These are phyloP conservation scores for Eulithis prunata DNA, from an alignment of 2,888 invertebrate genomes.

Conservation along the genomic window DNA sequence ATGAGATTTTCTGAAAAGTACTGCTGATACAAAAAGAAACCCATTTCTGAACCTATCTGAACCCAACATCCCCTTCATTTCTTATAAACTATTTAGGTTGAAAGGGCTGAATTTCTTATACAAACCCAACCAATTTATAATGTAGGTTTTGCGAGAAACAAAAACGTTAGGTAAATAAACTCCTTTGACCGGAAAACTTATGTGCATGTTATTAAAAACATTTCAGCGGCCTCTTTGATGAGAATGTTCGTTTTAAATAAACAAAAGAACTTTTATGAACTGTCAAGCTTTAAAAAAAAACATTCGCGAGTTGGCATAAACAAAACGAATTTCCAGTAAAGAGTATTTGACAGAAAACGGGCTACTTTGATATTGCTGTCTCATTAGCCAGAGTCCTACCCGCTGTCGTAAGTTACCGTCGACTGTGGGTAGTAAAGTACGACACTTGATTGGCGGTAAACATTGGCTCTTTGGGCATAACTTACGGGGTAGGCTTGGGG, in stretches of 20 bases:
- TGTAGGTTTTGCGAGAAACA: constrained; percentile 19
- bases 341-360: constrained; percentile 71
- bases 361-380: constrained; percentile 58
- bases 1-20: constrained; percentile 14
- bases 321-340: constrained; percentile 51
- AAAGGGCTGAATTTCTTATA: constrained; percentile 28
- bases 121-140: constrained; percentile 32
- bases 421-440: constrained; percentile 70
- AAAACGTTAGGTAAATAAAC: constrained; percentile 6
- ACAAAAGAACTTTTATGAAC: constrained; percentile 28
- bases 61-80: constrained; percentile 29
- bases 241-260: constrained; percentile 21
- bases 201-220: constrained; percentile 14
- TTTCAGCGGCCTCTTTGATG: constrained; percentile 26
- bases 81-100: constrained; percentile 33
- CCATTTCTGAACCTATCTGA: constrained; percentile 28
- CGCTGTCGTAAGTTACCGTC: constrained; percentile 76
- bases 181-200: constrained; percentile 27
- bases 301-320: constrained; percentile 19
- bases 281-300: constrained; percentile 26
- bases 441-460: constrained; percentile 75
- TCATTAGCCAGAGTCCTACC: constrained; percentile 73
- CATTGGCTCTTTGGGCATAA: constrained; percentile 42
- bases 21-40: constrained; percentile 21
- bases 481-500: constrained; percentile 36